Base-by-base conservation (phyloP, 1,140 invertebrate genomes). In the Epicauta chinensis region DNA sequence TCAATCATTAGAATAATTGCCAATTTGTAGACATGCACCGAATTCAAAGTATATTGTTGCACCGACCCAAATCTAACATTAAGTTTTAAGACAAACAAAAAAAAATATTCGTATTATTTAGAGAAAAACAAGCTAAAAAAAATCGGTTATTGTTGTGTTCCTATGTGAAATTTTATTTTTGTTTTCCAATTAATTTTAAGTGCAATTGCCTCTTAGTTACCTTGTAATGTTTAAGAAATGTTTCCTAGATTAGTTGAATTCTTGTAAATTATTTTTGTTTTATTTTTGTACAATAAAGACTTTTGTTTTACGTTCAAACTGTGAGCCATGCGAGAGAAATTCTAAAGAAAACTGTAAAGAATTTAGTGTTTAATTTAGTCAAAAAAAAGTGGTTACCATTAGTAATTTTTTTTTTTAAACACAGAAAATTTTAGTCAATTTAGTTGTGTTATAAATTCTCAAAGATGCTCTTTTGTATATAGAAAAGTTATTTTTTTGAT, bases 361-460 rank as follows among this genome's bases (percentile, higher is more conserved):
- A 55, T 41, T 48, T 16, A 42, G 40, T 43, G 23, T 7, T 42
- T 49, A 44, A 58, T 61, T 63, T 63, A 63, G 61, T 63, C 61
- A 63, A 42, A 53, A 23, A 23, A 53, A 23, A 23, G 53, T 63
- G 61, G 61, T 63, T 63, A 63, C 61, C 61, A 63, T 61, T 48
- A 16, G 36, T 3, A 35, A 36, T 16, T 31, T 13, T 46, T 31
- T 41, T 41, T n/a, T 23, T 23, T 7, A 23, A 50, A 56, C 57
- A 43, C 46, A 34, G 17, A 23, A 30, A 38, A 40, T 47, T 32
- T 54, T 59, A 55, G 48, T 54, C 52, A 55, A 51, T 55, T 43
- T 51, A 52, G 45, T 45, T 44, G 31, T 48, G 55, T 53, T 59
- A 58, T 34, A 59, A 55, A 59, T 49, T 23, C 7, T 23, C 23